These are phyloP conservation scores for Aphidius gifuensis DNA, from an alignment of 1,140 invertebrate species.

Conservation along the genomic window DNA sequence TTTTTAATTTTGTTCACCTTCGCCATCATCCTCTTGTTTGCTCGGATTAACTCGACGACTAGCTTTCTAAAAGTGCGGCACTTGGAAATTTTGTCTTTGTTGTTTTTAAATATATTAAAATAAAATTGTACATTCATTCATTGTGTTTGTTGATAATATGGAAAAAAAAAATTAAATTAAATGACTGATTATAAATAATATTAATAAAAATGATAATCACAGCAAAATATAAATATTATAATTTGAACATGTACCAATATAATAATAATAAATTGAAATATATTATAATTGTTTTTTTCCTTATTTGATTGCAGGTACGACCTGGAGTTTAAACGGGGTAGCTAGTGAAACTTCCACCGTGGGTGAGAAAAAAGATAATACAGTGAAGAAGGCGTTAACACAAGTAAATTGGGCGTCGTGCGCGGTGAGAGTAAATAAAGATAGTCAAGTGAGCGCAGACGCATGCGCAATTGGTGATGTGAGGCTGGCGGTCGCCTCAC, in stretches of 20 bases:
- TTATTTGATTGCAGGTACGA: conserved; percentile 44
- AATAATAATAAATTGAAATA: background rate
- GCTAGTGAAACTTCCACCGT: conserved; percentile 42
- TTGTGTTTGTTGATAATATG: too few relatives aligned
- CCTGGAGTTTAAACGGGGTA: conserved; percentile 52
- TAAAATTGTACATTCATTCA: too few relatives aligned
- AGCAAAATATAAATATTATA: background rate
- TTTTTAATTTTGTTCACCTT: conserved; percentile 2
- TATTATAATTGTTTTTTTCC: conserved; percentile 7
- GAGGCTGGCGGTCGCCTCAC: conserved; percentile 54
- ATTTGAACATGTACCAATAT: background rate
- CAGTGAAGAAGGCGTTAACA: conserved; percentile 18
- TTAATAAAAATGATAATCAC: background rate
- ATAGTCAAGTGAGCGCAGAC: conserved; percentile 33
- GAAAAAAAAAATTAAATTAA: background rate
- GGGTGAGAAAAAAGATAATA: conserved; percentile 31
- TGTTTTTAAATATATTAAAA: too few relatives aligned
- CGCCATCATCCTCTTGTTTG: conserved; percentile 35
- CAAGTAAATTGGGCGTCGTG: conserved; percentile 3
- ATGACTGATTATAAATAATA: background rate
- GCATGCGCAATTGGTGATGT: conserved; percentile 51
- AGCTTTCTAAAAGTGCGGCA: conserved; percentile 29
- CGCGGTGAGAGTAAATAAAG: conserved; percentile 24
- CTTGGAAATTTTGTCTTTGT: conserved; percentile 15
- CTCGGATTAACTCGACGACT: conserved; percentile 40